Evolutionary conservation across 1,140 invertebrate genomes (phyloP).

Genomic region (Diachasma alloeum): DNA sequence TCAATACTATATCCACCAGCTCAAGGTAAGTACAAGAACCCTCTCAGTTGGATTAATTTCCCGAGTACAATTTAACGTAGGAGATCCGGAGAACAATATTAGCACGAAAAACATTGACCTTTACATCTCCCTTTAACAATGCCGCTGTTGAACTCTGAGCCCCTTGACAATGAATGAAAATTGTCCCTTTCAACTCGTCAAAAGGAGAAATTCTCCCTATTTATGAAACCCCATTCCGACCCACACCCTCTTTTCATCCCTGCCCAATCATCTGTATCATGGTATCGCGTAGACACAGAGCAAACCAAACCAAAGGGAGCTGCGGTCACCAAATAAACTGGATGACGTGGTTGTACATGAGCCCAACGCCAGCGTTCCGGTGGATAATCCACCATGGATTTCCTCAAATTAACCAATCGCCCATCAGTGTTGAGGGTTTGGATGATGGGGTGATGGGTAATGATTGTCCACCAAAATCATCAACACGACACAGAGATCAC

Average conservation of each 20-base stretch:
- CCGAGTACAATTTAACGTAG: no score
- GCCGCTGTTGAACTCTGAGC: no score
- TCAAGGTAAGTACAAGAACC: no score
- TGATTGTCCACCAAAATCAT: background rate
- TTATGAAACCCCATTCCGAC: background rate
- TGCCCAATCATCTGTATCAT: background rate
- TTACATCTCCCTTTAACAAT: no score
- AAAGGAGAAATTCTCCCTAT: background rate
- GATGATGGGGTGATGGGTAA: background rate
- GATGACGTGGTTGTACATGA: background rate
- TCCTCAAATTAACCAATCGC: background rate
- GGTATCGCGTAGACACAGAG: background rate
- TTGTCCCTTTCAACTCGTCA: background rate
- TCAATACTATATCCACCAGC: no score
- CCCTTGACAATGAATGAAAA: background rate
- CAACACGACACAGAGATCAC: background rate
- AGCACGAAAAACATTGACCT: no score
- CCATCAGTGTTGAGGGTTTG: background rate
- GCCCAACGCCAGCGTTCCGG: background rate
- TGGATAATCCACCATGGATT: background rate
- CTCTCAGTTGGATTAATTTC: no score
- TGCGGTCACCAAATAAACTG: background rate
- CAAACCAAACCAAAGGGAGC: background rate
- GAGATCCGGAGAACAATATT: no score
- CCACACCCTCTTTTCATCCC: background rate